Conservation (phyloP, 2,888 invertebrate species). For the Epirrita christyi region DNA sequence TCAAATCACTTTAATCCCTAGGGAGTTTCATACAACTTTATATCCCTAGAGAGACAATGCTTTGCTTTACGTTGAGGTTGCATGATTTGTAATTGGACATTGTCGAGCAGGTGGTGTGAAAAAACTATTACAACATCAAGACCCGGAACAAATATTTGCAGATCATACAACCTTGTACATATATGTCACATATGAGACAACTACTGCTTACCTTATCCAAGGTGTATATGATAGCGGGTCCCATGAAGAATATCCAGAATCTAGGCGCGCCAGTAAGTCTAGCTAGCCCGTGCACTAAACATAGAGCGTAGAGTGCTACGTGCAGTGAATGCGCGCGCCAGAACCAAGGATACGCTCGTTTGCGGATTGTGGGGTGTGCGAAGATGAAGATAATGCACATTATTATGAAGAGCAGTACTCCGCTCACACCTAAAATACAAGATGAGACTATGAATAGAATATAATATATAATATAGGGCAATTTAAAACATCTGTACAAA, state of each 20-base stretch:
- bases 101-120: too few relatives aligned
- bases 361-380: constrained; percentile 96
- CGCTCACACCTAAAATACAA: constrained; percentile 88
- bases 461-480: too few relatives aligned
- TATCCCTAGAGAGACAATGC: too few relatives aligned
- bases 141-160: too few relatives aligned
- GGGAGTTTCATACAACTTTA: too few relatives aligned
- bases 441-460: not conserved
- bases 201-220: constrained; percentile 90
- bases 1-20: too few relatives aligned
- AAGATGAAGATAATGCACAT: constrained; percentile 99
- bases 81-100: too few relatives aligned
- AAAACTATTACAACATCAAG: too few relatives aligned
- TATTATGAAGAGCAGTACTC: constrained; percentile 93
- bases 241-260: constrained; percentile 97
- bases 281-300: constrained; percentile 95
- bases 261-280: constrained; percentile 95
- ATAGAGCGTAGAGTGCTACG: constrained; percentile 92
- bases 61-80: too few relatives aligned
- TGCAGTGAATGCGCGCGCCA: constrained; percentile 97
- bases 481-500: too few relatives aligned
- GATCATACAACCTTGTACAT: too few relatives aligned
- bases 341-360: constrained; percentile 97
- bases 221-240: constrained; percentile 94
- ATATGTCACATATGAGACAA: not conserved